Evolutionary conservation across 1,140 invertebrate species (phyloP), one percentile per base, ranked within the genome.

Genomic region (Popillia japonica): DNA sequence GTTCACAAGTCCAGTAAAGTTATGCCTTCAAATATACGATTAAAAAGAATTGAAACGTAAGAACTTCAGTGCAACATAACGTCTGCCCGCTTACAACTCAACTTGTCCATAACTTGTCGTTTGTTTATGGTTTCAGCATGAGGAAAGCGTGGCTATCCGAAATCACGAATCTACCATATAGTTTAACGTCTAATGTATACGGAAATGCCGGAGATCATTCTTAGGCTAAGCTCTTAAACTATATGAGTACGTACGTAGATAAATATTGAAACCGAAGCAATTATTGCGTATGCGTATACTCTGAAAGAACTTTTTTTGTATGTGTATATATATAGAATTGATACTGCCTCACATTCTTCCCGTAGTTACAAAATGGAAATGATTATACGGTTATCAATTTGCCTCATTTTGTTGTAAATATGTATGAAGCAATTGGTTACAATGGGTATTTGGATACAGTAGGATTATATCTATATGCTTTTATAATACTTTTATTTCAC

Each of bases 71-170:
- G 48, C 48, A 17, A n/a, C 61, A 34, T 68, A 68, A 68, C 20
- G 27, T 34, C 27, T 34, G 22, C 27, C 22, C 61, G 61, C 27
- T 34, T 68, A 22, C 27, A 68, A 68, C 10, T 34, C 20, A 23
- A 68, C 27, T 14, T 22, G 61, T 34, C 17, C 61, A 68, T 68
- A 68, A 68, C 61, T 68, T 34, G 17, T 68, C 22, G 61, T 68
- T 68, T 68, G 61, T 68, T 68, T 68, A 68, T 68, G 61, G 61
- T 68, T 68, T 68, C 61, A 22, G 22, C 61, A 27, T 22, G 22
- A 64, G 9, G 59, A 68, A 22, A 68, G 61, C 61, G 61, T 68
- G 61, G 61, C 22, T 68, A 34, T 27, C 61, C 61, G 27, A 68
- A 68, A 68, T 68, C 61, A 68, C 61, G 61, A 68, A 68, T 68